Base-by-base conservation (phyloP, 2,888 invertebrate genomes). In the Acrobasis repandana region DNA sequence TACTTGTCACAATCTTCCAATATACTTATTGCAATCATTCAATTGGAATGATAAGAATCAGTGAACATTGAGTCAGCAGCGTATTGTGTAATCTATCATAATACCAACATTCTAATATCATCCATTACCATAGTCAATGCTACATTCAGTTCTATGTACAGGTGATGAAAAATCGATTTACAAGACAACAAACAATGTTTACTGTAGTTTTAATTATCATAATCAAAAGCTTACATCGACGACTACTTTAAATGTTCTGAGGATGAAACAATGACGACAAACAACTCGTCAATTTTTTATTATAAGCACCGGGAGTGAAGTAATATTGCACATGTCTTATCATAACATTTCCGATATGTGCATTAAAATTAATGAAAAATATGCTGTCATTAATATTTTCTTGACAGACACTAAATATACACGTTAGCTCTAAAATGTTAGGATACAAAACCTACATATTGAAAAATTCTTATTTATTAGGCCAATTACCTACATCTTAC, bases 391-490 rank as follows among this genome's bases (percentile, higher is more conserved):
- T 62, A 6, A 68, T 69, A 68, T 70, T 73, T 65, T 67, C 77
- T 69, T 74, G 73, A 71, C 75, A 75, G 64, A 74, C 70, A 67
- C 60, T 67, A 71, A 67, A 72, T 70, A 76, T 64, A 73, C 73
- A 75, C 73, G 69, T 76, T 84, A 79, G 68, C 69, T 70, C 77
- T 81, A 80, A 73, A 71, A 77, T 70, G 74, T 81, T 81, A 84
- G 77, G 78, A 83, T 87, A 86, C 77, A 86, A 85, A 86, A 86
- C 80, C 82, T 86, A 83, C 81, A 80, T 79, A 82, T 82, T 86
- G 73, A 82, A 83, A 87, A 86, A 85, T 84, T 85, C 83, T 83
- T 80, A 79, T 82, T 83, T 82, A 84, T 82, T 90, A 91, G 90
- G 90, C 90, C 90, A 89, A 88, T 83, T 73, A 77, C 69, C 72